phyloP scores from a whole-genome alignment of 2,888 invertebrate species.

The Ennomos fuscantarius region DNA sequence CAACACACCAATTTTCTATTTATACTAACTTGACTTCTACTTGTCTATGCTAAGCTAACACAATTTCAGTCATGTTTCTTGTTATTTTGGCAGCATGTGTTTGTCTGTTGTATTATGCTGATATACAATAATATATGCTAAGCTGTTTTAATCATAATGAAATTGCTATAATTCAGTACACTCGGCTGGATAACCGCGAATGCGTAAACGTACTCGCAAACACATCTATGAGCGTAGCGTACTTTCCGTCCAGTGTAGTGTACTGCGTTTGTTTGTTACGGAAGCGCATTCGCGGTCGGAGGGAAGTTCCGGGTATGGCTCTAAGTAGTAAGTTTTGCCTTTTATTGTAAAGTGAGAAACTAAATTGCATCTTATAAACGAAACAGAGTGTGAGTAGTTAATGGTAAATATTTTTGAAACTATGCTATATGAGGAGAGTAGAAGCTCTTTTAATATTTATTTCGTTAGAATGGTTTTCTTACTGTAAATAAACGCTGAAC shows the following conservation, averaged over 20 bases:
- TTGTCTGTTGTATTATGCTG: conserved; percentile 46
- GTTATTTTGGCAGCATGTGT: conserved; percentile 46
- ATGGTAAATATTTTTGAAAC: conserved; percentile 21
- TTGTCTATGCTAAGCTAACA: conserved; percentile 46
- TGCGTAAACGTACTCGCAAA: not conserved
- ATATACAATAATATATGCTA: conserved; percentile 38
- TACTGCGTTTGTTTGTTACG: too few species aligned
- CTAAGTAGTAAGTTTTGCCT: conserved; percentile 45
- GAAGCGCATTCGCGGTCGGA: too few species aligned
- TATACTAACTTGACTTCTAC: conserved; percentile 5
- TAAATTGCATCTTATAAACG: conserved; percentile 29
- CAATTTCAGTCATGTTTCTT: conserved; percentile 54
- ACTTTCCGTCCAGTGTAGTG: too few species aligned
- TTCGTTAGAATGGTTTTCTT: conserved; percentile 12
- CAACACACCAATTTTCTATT: conserved; percentile 14
- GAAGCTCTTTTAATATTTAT: conserved; percentile 20
- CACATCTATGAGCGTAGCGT: too few species aligned
- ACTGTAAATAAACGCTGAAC: conserved; percentile 21
- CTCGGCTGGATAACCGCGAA: conserved; percentile 14
- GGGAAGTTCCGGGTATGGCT: conserved; percentile 9
- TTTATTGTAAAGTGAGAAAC: conserved; percentile 23
- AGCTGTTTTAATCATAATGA: conserved; percentile 25
- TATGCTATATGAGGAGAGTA: conserved; percentile 25
- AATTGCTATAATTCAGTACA: conserved; percentile 31
- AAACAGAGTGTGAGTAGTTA: conserved; percentile 30